Conservation (phyloP, 2,113 vertebrate genomes). For the Potamarius usumacintae region DNA sequence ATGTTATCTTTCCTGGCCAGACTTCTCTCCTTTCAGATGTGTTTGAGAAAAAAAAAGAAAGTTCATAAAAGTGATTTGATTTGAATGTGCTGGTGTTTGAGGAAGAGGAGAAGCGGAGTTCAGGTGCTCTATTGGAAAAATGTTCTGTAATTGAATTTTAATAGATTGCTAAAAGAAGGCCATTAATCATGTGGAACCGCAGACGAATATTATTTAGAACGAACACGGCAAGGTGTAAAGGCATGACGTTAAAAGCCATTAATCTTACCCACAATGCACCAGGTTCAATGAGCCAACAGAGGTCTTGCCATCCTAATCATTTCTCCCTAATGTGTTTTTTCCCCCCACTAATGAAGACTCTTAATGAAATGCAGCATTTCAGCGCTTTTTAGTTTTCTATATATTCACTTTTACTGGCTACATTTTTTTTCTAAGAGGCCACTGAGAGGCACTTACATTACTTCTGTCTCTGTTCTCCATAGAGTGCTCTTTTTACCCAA, state of each 20-base stretch:
- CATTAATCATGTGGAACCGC: slow-evolving; percentile 52
- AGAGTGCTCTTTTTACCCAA: not conserved
- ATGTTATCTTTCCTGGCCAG: slow-evolving; percentile 35
- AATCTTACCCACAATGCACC: slow-evolving; percentile 45
- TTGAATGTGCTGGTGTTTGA: slow-evolving; percentile 22
- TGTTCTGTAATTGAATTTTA: slow-evolving; percentile 55
- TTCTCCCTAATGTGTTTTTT: slow-evolving; percentile 20
- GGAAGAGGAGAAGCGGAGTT: slow-evolving; percentile 3
- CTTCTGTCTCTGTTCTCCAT: not conserved
- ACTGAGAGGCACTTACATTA: not conserved
- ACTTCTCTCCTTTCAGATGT: slow-evolving; percentile 7
- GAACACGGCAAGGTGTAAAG: slow-evolving; percentile 32
- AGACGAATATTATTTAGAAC: slow-evolving; percentile 48
- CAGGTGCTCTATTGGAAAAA: slow-evolving; percentile 33
- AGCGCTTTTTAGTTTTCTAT: not conserved
- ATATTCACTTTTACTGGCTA: not conserved
- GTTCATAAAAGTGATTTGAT: slow-evolving; percentile 29
- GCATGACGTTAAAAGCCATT: slow-evolving; percentile 35
- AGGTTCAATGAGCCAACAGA: slow-evolving; percentile 43
- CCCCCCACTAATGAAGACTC: not conserved
- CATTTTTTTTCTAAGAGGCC: not conserved
- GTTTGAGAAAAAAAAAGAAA: not conserved
- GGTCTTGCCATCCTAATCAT: slow-evolving; percentile 22
- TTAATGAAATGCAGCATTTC: slow-evolving; percentile 15
- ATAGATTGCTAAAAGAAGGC: slow-evolving; percentile 50